Conservation (phyloP, 2,888 invertebrate species). For the Heliconius erato region DNA sequence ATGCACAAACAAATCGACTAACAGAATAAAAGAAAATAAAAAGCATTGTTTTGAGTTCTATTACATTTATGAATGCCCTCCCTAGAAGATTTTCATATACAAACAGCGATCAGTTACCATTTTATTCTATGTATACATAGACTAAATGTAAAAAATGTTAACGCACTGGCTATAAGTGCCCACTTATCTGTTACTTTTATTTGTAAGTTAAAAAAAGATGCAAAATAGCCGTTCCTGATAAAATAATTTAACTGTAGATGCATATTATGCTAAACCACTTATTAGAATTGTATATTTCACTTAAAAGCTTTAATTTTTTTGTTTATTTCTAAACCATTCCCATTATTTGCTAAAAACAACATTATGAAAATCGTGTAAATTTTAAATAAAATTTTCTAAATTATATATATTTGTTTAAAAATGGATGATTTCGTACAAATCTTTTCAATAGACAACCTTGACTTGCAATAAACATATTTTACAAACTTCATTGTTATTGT, state of each 20-base stretch:
- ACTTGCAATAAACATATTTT: constrained; percentile 23
- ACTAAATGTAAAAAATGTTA: neutral
- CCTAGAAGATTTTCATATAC: no score
- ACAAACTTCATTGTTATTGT: constrained; percentile 38
- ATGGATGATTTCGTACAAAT: constrained; percentile 1
- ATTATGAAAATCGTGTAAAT: neutral
- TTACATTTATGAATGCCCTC: no score
- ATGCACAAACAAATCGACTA: no score
- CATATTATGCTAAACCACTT: neutral
- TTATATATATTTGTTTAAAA: neutral
- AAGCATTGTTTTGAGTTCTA: no score
- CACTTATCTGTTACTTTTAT: no score
- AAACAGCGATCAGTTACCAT: no score
- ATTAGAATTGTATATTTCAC: neutral
- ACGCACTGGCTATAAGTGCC: neutral
- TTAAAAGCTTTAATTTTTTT: neutral
- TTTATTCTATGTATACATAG: no score
- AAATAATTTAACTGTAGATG: neutral
- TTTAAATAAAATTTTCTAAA: neutral
- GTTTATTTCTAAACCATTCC: neutral
- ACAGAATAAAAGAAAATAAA: no score
- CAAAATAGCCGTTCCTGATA: neutral
- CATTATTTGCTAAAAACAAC: neutral
- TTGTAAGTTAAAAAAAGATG: neutral
- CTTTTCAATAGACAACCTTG: constrained; percentile 18